phyloP scores from a whole-genome alignment of 2,797 vertebrate genomes.

The Premnoplex brunnescens region DNA sequence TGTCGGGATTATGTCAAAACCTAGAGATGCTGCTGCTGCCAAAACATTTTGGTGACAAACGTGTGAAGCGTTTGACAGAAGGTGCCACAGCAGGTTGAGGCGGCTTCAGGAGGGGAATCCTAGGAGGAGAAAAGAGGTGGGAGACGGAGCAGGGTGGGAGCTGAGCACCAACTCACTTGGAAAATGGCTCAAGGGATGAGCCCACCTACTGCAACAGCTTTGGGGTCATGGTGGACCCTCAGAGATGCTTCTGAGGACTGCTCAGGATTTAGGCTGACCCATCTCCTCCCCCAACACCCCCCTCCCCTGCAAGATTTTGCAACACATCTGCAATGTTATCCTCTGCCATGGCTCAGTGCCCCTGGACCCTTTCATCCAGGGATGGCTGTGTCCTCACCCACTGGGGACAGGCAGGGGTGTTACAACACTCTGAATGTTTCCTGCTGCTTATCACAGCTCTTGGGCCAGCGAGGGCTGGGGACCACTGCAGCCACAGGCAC shows the following conservation, averaged over 20 bases:
- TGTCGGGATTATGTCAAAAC: constrained; percentile 80
- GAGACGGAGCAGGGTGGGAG: background rate
- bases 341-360: background rate
- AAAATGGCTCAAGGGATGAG: accelerated
- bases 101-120: constrained; percentile 54
- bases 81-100: constrained; percentile 69
- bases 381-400: background rate
- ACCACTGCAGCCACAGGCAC: background rate
- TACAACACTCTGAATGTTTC: background rate
- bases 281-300: background rate
- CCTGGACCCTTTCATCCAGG: background rate
- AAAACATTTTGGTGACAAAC: constrained; percentile 81
- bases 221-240: background rate
- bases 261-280: background rate
- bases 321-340: background rate
- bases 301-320: background rate
- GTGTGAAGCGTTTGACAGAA: constrained; percentile 74
- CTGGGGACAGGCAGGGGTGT: background rate
- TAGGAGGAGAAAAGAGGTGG: constrained; percentile 11
- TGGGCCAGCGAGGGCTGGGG: background rate
- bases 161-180: background rate
- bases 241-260: background rate
- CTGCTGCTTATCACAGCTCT: background rate
- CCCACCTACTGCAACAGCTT: background rate
- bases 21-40: constrained; percentile 79